Percentiles rank a stretch among this genome's conserved stretches.
Evolutionary conservation across 2,113 vertebrate species (phyloP).

Genomic region (Mobula hypostoma): DNA sequence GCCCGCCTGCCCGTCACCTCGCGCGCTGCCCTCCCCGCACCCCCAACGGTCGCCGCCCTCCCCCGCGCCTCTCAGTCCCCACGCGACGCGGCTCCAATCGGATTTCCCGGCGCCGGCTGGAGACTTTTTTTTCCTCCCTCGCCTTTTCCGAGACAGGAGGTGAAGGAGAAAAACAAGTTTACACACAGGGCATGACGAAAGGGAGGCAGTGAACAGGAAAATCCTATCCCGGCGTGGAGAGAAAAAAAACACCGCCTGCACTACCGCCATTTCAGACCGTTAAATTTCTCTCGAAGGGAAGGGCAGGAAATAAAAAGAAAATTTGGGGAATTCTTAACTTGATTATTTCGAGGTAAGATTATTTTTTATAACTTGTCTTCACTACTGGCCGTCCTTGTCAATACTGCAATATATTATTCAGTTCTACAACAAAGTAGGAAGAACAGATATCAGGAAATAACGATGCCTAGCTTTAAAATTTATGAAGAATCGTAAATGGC

Average conservation of each 20-base stretch:
- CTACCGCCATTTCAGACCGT: constrained; percentile 11
- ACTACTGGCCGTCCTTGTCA: no score
- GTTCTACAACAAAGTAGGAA: not conserved
- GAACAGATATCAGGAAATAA: not conserved
- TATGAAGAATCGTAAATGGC: not conserved
- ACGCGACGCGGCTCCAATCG: constrained; percentile 28
- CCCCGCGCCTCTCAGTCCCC: constrained; percentile 3
- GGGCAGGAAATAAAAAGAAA: not conserved
- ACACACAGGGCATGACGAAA: not conserved
- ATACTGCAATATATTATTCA: no score
- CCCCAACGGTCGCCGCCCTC: no score
- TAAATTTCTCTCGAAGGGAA: not conserved
- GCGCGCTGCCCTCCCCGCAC: no score
- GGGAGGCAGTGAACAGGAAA: not conserved
- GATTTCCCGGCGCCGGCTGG: constrained; percentile 33
- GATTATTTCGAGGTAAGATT: not conserved
- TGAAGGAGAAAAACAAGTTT: constrained; percentile 27
- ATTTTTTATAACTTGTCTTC: not conserved
- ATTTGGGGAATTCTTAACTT: not conserved
- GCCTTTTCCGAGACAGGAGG: constrained; percentile 23
- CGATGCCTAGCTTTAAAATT: not conserved
- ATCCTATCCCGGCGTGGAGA: not conserved
- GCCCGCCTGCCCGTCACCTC: no score
- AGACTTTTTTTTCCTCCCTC: not conserved
- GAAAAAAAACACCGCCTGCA: not conserved